These are phyloP conservation scores for Stenotaenia linearis DNA, from an alignment of 2,888 invertebrate species.

Conservation along the genomic window DNA sequence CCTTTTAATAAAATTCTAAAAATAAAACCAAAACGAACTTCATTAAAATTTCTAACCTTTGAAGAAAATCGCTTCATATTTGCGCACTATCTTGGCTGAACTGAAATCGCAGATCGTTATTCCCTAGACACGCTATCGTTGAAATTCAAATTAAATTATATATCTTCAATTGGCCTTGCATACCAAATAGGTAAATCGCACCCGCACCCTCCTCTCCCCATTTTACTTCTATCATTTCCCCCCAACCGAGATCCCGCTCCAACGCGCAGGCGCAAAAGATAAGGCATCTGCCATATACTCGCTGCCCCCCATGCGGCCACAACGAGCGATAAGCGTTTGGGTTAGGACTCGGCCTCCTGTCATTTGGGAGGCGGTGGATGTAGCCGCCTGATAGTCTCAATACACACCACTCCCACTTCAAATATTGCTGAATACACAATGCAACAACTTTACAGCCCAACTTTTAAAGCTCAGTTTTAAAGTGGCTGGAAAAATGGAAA, in stretches of 20 bases:
- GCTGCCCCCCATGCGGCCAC: conserved; percentile 26
- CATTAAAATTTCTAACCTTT: background rate
- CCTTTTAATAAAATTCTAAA: too few species aligned
- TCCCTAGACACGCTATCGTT: background rate
- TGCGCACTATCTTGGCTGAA: background rate
- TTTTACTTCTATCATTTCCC: background rate
- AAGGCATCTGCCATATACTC: conserved; percentile 22
- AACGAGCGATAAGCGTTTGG: conserved; percentile 24
- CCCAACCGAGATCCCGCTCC: background rate
- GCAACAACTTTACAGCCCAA: conserved; percentile 16
- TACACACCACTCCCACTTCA: conserved; percentile 18
- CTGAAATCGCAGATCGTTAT: background rate
- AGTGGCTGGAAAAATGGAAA: conserved; percentile 5
- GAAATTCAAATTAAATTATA: conserved; percentile 24
- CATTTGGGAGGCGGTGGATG: conserved; percentile 21
- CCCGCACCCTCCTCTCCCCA: too few species aligned
- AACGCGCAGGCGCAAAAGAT: conserved; percentile 1
- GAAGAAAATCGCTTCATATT: background rate
- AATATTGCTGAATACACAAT: conserved; percentile 26
- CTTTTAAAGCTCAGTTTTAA: conserved; percentile 24
- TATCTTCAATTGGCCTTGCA: conserved; percentile 8
- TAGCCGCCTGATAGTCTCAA: background rate
- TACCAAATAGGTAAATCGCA: background rate
- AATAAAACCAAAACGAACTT: background rate
- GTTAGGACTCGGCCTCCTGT: conserved; percentile 26